phyloP scores from a whole-genome alignment of 2,797 vertebrate genomes.

The Cuculus canorus region DNA sequence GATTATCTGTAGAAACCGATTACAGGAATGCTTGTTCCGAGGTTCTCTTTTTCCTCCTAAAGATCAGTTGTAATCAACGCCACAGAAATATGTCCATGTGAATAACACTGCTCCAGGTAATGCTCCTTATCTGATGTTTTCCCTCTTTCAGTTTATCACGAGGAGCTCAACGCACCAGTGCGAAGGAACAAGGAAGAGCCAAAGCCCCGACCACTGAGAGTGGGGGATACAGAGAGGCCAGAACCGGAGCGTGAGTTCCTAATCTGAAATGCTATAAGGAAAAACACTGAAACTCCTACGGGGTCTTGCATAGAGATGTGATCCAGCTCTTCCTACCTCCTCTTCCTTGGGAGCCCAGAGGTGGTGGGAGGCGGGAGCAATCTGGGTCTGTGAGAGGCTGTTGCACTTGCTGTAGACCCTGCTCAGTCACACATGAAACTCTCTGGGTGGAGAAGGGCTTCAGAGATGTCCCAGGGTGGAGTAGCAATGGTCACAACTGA shows the following conservation, averaged over 20 bases:
- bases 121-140: not conserved
- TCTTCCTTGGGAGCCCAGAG: not conserved
- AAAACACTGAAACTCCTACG: not conserved
- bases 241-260: constrained; percentile 87
- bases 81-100: not conserved
- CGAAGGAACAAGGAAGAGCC: constrained; percentile 92
- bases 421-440: not conserved
- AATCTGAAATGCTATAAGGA: not conserved
- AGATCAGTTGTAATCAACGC: not conserved
- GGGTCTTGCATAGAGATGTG: not conserved
- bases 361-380: not conserved
- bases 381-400: not conserved
- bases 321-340: not conserved
- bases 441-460: not conserved
- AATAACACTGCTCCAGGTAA: not conserved
- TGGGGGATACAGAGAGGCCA: constrained; percentile 95
- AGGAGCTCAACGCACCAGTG: constrained; percentile 91
- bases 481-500: not conserved
- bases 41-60: not conserved
- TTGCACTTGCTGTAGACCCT: not conserved
- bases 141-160: constrained; percentile 87
- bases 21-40: not conserved
- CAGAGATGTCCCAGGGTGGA: not conserved
- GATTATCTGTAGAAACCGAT: not conserved
- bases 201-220: constrained; percentile 91